Conservation (phyloP, 2,888 invertebrate species). For the Sphinx pinastri region DNA sequence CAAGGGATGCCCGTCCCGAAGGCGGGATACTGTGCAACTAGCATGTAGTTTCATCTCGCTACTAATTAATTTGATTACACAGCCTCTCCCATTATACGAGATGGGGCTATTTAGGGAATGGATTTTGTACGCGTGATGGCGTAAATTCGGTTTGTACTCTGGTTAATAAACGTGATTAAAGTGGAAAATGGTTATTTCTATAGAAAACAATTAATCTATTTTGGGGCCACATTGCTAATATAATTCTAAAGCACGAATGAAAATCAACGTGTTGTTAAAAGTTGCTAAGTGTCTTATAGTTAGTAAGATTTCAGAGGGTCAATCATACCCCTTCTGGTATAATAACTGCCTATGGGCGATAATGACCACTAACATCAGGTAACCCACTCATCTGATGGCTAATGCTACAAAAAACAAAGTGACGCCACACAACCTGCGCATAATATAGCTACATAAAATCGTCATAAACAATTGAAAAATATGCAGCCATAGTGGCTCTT, state of each 20-base stretch:
- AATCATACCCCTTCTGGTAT: no score
- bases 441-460: slow-evolving; percentile 34
- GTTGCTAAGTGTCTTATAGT: no score
- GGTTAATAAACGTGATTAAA: slow-evolving; percentile 64
- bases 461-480: slow-evolving; percentile 67
- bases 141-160: slow-evolving; percentile 63
- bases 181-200: slow-evolving; percentile 37
- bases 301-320: no score
- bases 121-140: slow-evolving; percentile 67
- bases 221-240: neutral
- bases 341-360: no score
- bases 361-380: no score
- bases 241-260: no score
- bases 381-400: no score
- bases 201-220: slow-evolving; percentile 36
- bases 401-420: no score
- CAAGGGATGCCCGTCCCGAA: slow-evolving; percentile 35
- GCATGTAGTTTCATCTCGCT: slow-evolving; percentile 65
- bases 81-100: slow-evolving; percentile 70
- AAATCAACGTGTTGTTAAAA: no score
- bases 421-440: neutral
- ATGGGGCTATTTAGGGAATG: slow-evolving; percentile 72
- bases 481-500: slow-evolving; percentile 63
- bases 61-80: slow-evolving; percentile 77
- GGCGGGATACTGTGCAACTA: slow-evolving; percentile 53